Evolutionary conservation across 2,797 vertebrate species (phyloP).

Genomic region (Poliocrania exsul): DNA sequence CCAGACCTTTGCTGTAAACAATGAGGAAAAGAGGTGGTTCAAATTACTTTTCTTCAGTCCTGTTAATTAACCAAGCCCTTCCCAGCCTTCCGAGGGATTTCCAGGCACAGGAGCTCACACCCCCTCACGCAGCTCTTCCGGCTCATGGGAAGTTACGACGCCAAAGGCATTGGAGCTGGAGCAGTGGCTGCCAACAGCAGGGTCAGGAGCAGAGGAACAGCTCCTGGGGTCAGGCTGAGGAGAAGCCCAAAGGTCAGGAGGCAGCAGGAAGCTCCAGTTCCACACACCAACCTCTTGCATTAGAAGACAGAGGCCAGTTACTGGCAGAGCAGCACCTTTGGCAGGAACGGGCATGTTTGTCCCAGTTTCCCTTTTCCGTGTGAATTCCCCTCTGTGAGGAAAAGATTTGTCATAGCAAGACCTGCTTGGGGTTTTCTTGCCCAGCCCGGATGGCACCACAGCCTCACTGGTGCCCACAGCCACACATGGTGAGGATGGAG

Average conservation of each 20-base stretch:
- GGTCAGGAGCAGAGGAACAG: constrained; percentile 7
- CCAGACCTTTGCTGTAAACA: neutral
- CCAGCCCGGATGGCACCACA: accelerated
- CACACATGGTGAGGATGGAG: accelerated
- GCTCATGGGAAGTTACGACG: neutral
- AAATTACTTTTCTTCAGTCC: neutral
- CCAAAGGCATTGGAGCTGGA: accelerated
- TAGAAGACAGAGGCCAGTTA: neutral
- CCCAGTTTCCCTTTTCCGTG: neutral
- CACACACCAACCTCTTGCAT: neutral
- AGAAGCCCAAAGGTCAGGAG: neutral
- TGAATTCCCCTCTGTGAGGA: constrained; percentile 10
- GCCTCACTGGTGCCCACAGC: neutral
- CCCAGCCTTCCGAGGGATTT: neutral
- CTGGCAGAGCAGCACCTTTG: neutral
- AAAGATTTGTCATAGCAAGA: constrained; percentile 14
- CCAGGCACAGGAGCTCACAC: neutral
- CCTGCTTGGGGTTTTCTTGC: neutral
- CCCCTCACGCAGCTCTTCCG: neutral
- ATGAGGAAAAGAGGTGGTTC: neutral
- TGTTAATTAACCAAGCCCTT: neutral
- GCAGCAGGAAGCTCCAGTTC: constrained; percentile 3
- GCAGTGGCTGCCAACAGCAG: neutral
- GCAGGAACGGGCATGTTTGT: constrained; percentile 11
- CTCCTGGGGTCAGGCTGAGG: neutral